Conservation (phyloP, 2,797 vertebrate genomes). For the Serranus cabrilla region DNA sequence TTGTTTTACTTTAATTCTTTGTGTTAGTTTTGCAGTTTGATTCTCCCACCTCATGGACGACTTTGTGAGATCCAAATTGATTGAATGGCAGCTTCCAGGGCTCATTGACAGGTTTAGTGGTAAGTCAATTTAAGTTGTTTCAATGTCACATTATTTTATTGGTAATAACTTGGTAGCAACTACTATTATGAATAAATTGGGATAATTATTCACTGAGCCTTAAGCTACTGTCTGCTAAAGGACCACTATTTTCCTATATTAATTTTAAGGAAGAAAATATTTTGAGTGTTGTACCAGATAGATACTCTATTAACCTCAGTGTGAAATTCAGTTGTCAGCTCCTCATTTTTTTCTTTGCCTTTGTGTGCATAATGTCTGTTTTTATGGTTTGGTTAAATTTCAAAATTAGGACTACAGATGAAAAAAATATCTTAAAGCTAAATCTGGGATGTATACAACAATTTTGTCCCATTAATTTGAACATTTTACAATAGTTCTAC, state of each 20-base stretch:
- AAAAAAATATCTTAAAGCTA: constrained; percentile 4
- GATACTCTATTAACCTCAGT: constrained; percentile 8
- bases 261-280: constrained; percentile 4
- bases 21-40: too few relatives aligned
- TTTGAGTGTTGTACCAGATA: constrained; percentile 1
- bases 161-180: too few relatives aligned
- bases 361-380: constrained; percentile 3
- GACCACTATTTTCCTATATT: background rate
- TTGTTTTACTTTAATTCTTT: too few relatives aligned
- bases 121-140: too few relatives aligned
- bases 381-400: background rate
- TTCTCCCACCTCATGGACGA: too few relatives aligned
- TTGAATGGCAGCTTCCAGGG: too few relatives aligned
- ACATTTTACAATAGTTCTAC: background rate
- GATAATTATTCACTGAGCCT: background rate
- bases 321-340: constrained; percentile 2
- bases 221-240: background rate
- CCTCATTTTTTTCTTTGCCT: background rate
- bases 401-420: constrained; percentile 2
- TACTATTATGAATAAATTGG: too few relatives aligned
- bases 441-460: constrained; percentile 2
- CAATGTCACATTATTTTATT: too few relatives aligned
- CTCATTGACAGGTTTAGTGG: too few relatives aligned
- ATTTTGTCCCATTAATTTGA: constrained; percentile 1
- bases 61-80: too few relatives aligned